Evolutionary conservation across 2,888 invertebrate genomes (phyloP), one percentile per base, ranked within the genome.

Genomic region (Timema podura): DNA sequence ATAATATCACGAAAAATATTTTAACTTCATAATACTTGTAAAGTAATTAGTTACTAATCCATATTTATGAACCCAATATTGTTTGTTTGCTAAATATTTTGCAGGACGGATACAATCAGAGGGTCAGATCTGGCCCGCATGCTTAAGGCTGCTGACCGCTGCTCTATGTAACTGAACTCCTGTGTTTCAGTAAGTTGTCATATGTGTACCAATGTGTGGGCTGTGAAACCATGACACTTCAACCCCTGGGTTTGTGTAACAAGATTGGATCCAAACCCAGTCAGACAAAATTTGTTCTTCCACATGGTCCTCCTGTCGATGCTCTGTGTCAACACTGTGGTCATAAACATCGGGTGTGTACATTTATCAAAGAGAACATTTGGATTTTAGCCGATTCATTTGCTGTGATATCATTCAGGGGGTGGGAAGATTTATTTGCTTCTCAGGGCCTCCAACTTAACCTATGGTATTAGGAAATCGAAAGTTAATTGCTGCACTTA

Each of bases 141-240:
- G n/a, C n/a, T n/a, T n/a, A n/a, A n/a, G n/a, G n/a, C n/a, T n/a
- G n/a, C n/a, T n/a, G n/a, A n/a, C n/a, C n/a, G 15, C 13, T 13
- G 54, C 15, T 13, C n/a, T 13, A n/a, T 15, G 13, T 15, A 15
- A 51, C 54, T 1, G 13, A 51, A 30, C 10, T 30, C 44, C 30
- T 66, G 69, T 68, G 71, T 80, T 82, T 48, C 79, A 92, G 93
- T 76, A 96, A 97, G 79, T 84, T 95, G 66, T 91, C 96, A 0
- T 88, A 91, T 86, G 89, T 96, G 5, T 94, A 93, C 81, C 91
- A 93, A 75, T 99, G 98, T 80, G 88, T 88, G 2, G 96, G 96
- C 0, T 99, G 99, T 81, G 93, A 93, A 75, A 89, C 88, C 64
- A 86, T 90, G 70, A 87, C 86, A 0, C 82, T 95, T 2, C 93